phyloP scores from a whole-genome alignment of 1,140 invertebrate species.

The Drosophila ambigua region DNA sequence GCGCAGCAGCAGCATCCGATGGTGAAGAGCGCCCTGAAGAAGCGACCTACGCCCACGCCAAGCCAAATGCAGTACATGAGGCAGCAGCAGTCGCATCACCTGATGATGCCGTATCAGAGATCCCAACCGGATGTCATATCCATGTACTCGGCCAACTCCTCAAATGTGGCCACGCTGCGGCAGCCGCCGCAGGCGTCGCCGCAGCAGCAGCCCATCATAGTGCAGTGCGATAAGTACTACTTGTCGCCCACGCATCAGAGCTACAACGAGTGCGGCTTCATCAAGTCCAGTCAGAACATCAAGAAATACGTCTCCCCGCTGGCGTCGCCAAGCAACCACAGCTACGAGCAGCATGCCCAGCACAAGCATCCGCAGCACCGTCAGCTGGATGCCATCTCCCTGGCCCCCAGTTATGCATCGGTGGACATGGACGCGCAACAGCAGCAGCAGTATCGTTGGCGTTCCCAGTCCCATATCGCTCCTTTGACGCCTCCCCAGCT shows the following conservation, averaged over 20 bases:
- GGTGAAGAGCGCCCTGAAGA: conserved; percentile 73
- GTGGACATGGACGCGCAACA: conserved; percentile 65
- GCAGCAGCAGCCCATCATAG: conserved; percentile 75
- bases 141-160: conserved; percentile 78
- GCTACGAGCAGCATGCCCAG: conserved; percentile 56
- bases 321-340: conserved; percentile 62
- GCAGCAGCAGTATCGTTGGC: conserved; percentile 66
- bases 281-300: conserved; percentile 81
- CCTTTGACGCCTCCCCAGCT: conserved; percentile 60
- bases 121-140: conserved; percentile 67
- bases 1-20: conserved; percentile 61
- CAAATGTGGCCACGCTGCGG: conserved; percentile 76
- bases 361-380: conserved; percentile 51
- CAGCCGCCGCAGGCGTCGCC: conserved; percentile 71
- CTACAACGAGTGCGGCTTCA: conserved; percentile 78
- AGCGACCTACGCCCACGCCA: conserved; percentile 64
- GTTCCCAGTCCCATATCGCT: conserved; percentile 73
- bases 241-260: conserved; percentile 78
- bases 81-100: conserved; percentile 31
- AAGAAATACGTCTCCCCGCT: conserved; percentile 78
- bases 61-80: conserved; percentile 61
- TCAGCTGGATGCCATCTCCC: conserved; percentile 72
- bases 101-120: conserved; percentile 46
- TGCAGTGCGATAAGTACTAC: conserved; percentile 82
- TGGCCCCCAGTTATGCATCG: conserved; percentile 75